Percentiles rank a stretch among this genome's conserved stretches.
These are phyloP conservation scores for Argyresthia goedartella DNA, from an alignment of 2,888 invertebrate genomes.

Conservation along the genomic window DNA sequence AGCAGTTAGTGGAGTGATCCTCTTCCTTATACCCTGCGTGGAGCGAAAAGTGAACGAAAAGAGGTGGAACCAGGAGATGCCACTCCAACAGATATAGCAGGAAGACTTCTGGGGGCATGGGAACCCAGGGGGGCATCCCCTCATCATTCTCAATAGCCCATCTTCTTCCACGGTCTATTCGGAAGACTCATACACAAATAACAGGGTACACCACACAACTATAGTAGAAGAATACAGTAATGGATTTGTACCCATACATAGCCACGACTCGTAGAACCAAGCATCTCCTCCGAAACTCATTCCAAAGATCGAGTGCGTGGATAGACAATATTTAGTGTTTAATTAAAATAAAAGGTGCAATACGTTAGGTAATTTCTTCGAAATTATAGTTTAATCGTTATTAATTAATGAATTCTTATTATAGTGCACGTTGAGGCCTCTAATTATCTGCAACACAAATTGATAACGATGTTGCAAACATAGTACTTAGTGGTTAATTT, in stretches of 20 bases:
- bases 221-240: slow-evolving; percentile 40
- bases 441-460: slow-evolving; percentile 20
- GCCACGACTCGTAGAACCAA: slow-evolving; percentile 24
- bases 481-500: not conserved
- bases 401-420: not conserved
- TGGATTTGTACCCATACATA: slow-evolving; percentile 37
- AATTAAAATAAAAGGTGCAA: slow-evolving; percentile 36
- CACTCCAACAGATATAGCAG: slow-evolving; percentile 57
- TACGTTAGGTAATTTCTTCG: slow-evolving; percentile 9
- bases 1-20: slow-evolving; percentile 87
- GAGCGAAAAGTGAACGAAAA: slow-evolving; percentile 53
- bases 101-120: slow-evolving; percentile 21
- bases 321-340: slow-evolving; percentile 17
- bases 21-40: slow-evolving; percentile 84
- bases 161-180: slow-evolving; percentile 41
- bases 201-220: slow-evolving; percentile 59
- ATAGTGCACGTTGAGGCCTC: slow-evolving; percentile 6
- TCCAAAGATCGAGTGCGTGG: slow-evolving; percentile 33
- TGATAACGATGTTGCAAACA: slow-evolving; percentile 9
- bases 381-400: not conserved
- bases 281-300: slow-evolving; percentile 40
- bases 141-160: slow-evolving; percentile 57
- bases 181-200: slow-evolving; percentile 48
- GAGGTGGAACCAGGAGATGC: slow-evolving; percentile 34
- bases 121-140: slow-evolving; percentile 27